Evolutionary conservation across 1,140 invertebrate species (phyloP).

Genomic region (Cydia fagiglandana): DNA sequence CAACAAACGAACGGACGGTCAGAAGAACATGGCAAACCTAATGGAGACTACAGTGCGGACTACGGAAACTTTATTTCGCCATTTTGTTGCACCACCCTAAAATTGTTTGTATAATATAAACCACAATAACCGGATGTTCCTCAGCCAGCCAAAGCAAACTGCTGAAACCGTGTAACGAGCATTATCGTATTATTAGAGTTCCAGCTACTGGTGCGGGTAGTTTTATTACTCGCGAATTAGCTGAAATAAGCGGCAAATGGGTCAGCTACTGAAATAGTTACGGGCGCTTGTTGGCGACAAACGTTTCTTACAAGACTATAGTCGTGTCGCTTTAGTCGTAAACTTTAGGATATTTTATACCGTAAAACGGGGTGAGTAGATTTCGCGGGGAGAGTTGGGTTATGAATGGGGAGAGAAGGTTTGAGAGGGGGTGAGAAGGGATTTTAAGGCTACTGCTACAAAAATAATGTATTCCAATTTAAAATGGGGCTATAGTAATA

Average conservation of each 20-base stretch:
- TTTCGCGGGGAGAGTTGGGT: too few species aligned
- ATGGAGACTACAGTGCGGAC: too few species aligned
- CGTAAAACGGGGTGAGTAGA: too few species aligned
- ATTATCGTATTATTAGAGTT: constrained; percentile 15
- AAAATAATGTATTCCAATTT: too few species aligned
- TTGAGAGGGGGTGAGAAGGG: too few species aligned
- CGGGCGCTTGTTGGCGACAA: constrained; percentile 4
- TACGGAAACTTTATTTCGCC: too few species aligned
- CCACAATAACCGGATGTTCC: background rate
- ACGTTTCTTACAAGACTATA: background rate
- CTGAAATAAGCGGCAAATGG: constrained; percentile 23
- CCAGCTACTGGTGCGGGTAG: background rate
- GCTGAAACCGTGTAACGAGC: background rate
- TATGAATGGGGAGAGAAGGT: too few species aligned
- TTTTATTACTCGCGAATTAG: background rate
- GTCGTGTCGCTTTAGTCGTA: background rate
- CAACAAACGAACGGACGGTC: too few species aligned
- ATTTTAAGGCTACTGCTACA: too few species aligned
- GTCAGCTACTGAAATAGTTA: constrained; percentile 4
- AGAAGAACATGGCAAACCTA: too few species aligned
- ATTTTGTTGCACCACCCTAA: background rate
- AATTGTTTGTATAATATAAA: background rate
- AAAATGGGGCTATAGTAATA: too few species aligned
- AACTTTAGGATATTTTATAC: background rate
- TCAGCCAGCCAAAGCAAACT: background rate